Evolutionary conservation across 1,140 invertebrate genomes (phyloP).

Genomic region (Aplysia californica): DNA sequence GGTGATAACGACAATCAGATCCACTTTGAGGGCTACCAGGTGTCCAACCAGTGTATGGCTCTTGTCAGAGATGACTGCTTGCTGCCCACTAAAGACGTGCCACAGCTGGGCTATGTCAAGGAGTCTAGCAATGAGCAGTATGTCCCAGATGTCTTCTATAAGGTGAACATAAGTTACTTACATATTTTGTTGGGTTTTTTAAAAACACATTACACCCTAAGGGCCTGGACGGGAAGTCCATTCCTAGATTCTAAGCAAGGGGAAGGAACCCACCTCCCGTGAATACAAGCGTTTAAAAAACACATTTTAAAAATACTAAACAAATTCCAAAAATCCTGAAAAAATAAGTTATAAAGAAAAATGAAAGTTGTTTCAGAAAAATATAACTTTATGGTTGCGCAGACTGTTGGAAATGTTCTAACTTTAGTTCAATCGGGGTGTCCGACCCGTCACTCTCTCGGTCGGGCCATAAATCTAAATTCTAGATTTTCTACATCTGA

Average conservation of each 20-base stretch:
- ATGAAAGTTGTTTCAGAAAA: too few relatives aligned
- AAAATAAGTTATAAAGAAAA: neutral
- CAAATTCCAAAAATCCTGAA: neutral
- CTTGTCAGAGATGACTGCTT: constrained; percentile 94
- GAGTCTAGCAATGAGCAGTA: constrained; percentile 95
- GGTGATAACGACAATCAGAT: constrained; percentile 92
- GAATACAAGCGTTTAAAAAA: neutral
- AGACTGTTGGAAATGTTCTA: too few relatives aligned
- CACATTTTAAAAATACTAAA: neutral
- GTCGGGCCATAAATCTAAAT: too few relatives aligned
- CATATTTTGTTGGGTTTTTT: too few relatives aligned
- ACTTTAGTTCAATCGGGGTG: too few relatives aligned
- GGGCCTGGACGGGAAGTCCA: too few relatives aligned
- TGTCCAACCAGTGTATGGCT: constrained; percentile 98
- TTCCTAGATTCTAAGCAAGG: too few relatives aligned
- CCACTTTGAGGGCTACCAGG: constrained; percentile 99
- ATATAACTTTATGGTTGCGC: too few relatives aligned
- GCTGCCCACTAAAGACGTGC: constrained; percentile 95
- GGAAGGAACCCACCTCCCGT: too few relatives aligned
- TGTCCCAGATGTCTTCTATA: constrained; percentile 99
- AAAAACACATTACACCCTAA: too few relatives aligned
- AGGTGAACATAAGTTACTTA: constrained; percentile 74
- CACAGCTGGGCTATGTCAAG: constrained; percentile 95
- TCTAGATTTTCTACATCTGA: too few relatives aligned
- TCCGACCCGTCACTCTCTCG: too few relatives aligned